Evolutionary conservation across 2,888 invertebrate species (phyloP), one percentile per base, ranked within the genome.

Genomic region (Erebia aethiops): DNA sequence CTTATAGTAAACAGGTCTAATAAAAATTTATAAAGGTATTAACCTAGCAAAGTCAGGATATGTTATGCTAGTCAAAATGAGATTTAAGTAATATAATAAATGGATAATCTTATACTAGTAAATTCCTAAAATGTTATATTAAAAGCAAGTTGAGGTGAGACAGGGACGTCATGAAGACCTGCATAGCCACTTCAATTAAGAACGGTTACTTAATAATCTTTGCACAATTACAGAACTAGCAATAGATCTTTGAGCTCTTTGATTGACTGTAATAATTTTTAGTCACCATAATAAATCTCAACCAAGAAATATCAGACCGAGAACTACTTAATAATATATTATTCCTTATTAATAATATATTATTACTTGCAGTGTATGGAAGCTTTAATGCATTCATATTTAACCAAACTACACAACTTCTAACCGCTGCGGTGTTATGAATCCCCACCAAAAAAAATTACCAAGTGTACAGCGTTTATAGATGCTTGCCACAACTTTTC

Each of bases 381-480:
- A 65, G 54, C 43, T 18, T 13, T 8, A 65, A 41, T 54, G 21
- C 18, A 56, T 46, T 18, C 11, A 14, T 49, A 18, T 16, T 49
- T 10, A 35, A 21, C 65, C n/a, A 54, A 72, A 52, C 62, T 63
- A 64, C 58, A 75, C 26, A 62, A 69, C 14, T 58, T 10, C 43
- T 43, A 43, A 43, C 43, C 43, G 11, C 43, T 11, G 43, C 43
- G 11, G 43, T 43, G 43, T 43, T 2, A 9, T 1, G 11, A 43
- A 43, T 0, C 43, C 43, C 43, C 4, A n/a, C 35, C 35, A 35
- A 43, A 43, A 43, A 43, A 10, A 9, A 1, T 43, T 43, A 11
- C 43, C 43, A 43, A 10, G 0, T 43, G 43, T 43, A 9, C 43
- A 43, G 2, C 11, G 35, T 35, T 35, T 35, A 35, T 35, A 35